phyloP scores from a whole-genome alignment of 1,140 invertebrate species.

The Homalodisca vitripennis region DNA sequence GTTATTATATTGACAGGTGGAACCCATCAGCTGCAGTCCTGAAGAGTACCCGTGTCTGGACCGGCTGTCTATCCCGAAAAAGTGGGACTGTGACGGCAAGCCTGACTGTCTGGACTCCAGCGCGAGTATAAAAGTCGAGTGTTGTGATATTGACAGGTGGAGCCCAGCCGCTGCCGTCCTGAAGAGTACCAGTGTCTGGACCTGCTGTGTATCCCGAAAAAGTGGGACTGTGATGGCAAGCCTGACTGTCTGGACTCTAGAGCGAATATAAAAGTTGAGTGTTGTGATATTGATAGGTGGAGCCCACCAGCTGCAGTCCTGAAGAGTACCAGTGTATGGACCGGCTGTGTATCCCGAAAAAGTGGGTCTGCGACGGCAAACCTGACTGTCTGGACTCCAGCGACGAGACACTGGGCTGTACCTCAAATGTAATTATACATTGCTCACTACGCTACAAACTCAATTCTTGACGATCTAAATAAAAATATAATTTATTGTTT shows the following conservation, averaged over 20 bases:
- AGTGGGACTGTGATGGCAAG: conserved; percentile 56
- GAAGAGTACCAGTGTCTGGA: conserved; percentile 50
- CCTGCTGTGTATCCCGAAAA: conserved; percentile 51
- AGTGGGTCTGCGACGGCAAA: conserved; percentile 56
- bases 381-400: conserved; percentile 51
- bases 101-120: conserved; percentile 53
- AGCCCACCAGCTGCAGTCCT: conserved; percentile 27
- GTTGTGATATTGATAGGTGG: no score
- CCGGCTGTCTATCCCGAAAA: conserved; percentile 51
- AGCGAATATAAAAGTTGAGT: no score
- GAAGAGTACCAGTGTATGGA: conserved; percentile 51
- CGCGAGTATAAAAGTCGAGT: no score
- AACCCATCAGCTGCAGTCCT: conserved; percentile 33
- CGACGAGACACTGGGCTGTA: conserved; percentile 46
- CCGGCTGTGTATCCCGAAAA: conserved; percentile 51
- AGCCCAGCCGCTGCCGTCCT: conserved; percentile 26
- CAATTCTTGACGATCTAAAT: no score
- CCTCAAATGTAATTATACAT: conserved; percentile 1
- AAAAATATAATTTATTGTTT: no score
- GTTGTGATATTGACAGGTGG: no score
- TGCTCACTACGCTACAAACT: no score
- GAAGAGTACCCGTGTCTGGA: conserved; percentile 50
- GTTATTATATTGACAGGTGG: no score
- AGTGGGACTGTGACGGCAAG: conserved; percentile 56
- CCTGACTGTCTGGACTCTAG: conserved; percentile 53